Evolutionary conservation across 2,113 vertebrate genomes (phyloP).

Genomic region (Bostrychus sinensis): DNA sequence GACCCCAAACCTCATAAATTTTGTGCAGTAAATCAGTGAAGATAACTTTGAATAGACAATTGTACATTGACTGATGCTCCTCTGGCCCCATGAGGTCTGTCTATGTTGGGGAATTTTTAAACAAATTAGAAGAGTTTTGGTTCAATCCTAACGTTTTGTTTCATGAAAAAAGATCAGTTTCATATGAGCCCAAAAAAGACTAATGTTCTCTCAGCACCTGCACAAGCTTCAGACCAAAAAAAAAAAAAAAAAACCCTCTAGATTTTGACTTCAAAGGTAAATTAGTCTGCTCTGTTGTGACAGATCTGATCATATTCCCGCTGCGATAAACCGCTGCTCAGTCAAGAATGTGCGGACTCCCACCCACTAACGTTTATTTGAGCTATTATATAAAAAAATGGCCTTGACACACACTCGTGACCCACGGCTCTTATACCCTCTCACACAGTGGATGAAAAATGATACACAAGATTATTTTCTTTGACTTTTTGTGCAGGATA

Average conservation of each 20-base stretch:
- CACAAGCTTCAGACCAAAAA: conserved; percentile 1
- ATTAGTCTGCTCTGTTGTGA: conserved; percentile 28
- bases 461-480: conserved; percentile 49
- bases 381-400: conserved; percentile 41
- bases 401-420: conserved; percentile 28
- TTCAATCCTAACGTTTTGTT: not conserved
- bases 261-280: conserved; percentile 28
- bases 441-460: conserved; percentile 52
- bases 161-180: not conserved
- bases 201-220: conserved; percentile 10
- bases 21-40: too few relatives aligned
- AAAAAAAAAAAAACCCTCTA: too few relatives aligned
- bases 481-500: conserved; percentile 47
- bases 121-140: not conserved
- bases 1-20: too few relatives aligned
- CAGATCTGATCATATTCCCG: conserved; percentile 31
- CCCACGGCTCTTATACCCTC: conserved; percentile 14
- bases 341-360: conserved; percentile 34
- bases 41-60: too few relatives aligned
- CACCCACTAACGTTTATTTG: conserved; percentile 59
- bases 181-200: not conserved
- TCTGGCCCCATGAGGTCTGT: too few relatives aligned
- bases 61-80: too few relatives aligned
- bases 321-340: conserved; percentile 23
- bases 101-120: not conserved